These are phyloP conservation scores for Cryptotis parvus DNA, from an alignment of 2,113 vertebrate species.

Conservation along the genomic window DNA sequence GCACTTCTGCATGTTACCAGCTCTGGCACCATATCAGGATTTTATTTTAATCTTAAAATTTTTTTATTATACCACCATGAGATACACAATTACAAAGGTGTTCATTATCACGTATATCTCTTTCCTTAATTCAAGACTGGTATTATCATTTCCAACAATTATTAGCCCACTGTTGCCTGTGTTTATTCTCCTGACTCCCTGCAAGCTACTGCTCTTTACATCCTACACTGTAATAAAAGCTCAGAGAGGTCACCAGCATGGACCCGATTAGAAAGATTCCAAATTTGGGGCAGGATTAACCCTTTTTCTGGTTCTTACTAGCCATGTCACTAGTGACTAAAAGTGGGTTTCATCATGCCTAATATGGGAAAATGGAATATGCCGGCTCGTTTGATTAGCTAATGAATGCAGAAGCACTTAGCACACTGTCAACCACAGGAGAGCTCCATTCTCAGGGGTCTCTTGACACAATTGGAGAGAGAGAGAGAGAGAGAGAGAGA, in stretches of 20 bases:
- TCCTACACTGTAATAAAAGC: neutral
- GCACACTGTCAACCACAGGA: neutral
- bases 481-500: too few species aligned
- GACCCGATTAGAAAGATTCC: neutral
- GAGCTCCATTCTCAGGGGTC: neutral
- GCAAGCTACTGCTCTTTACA: neutral
- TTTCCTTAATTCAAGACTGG: too few species aligned
- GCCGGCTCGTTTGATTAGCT: neutral
- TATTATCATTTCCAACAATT: too few species aligned
- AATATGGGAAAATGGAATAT: neutral
- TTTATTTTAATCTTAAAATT: too few species aligned
- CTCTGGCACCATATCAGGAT: too few species aligned
- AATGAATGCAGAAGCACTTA: neutral
- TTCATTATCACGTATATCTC: too few species aligned
- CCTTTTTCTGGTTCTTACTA: neutral
- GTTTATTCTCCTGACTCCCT: slow-evolving; percentile 26
- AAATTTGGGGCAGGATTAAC: neutral
- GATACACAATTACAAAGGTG: too few species aligned
- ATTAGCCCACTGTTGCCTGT: too few species aligned
- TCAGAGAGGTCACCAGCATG: neutral
- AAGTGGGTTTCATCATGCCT: neutral
- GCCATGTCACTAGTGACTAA: neutral
- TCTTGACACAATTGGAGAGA: too few species aligned
- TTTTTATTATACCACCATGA: too few species aligned
- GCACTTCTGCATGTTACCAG: too few species aligned